A percentile compares a stretch with the other conserved stretches of the same genome.
phyloP scores from a whole-genome alignment of 1,140 invertebrate species.

The Bathynomus jamesi region DNA sequence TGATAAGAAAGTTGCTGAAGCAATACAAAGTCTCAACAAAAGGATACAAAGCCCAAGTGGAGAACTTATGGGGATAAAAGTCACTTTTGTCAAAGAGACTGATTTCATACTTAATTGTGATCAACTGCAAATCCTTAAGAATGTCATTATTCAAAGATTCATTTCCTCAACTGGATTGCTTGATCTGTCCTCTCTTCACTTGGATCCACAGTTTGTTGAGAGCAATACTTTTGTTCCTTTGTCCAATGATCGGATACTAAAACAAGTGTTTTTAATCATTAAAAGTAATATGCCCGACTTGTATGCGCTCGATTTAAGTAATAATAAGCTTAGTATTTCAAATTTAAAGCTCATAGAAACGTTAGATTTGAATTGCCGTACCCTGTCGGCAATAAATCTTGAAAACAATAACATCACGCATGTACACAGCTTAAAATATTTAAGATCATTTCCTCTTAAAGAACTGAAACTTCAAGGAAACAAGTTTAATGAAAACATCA shows the following conservation, averaged over 20 bases:
- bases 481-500: background rate
- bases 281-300: background rate
- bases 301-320: background rate
- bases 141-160: background rate
- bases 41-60: background rate
- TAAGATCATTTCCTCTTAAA: background rate
- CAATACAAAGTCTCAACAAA: background rate
- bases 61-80: background rate
- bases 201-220: background rate
- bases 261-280: background rate
- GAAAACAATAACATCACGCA: background rate
- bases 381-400: background rate
- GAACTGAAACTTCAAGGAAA: background rate
- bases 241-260: background rate
- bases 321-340: background rate
- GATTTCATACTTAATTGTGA: background rate
- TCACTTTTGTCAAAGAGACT: background rate
- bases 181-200: background rate
- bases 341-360: background rate
- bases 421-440: background rate
- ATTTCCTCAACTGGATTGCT: background rate
- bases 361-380: background rate
- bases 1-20: background rate
- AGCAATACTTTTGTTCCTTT: background rate
- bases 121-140: background rate